Evolutionary conservation across 2,797 vertebrate species (phyloP).

Genomic region (Limosa lapponica): DNA sequence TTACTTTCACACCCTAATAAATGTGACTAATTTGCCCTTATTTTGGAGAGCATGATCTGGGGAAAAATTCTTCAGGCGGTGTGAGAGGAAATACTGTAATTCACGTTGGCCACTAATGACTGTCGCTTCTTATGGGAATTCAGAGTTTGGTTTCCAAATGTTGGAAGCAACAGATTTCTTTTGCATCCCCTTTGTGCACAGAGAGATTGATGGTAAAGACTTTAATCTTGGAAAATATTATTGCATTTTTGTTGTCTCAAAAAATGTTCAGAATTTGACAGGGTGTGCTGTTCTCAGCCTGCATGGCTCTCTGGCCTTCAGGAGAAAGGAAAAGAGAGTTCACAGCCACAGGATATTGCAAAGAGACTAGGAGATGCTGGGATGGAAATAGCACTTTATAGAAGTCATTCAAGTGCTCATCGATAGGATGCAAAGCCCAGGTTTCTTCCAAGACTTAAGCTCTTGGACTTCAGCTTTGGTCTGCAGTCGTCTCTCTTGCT

Average conservation of each 20-base stretch:
- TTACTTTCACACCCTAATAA: background rate
- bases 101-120: background rate
- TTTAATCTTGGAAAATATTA: background rate
- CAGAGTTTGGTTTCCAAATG: background rate
- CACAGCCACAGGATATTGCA: background rate
- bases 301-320: background rate
- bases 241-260: background rate
- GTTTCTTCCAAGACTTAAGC: background rate
- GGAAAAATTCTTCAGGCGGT: background rate
- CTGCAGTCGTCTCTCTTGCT: background rate
- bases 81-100: background rate
- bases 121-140: background rate
- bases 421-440: background rate
- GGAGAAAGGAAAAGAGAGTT: background rate
- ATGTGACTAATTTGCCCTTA: background rate
- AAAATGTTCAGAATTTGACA: background rate
- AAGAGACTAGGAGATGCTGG: background rate
- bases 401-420: background rate
- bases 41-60: background rate
- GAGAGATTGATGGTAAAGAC: background rate
- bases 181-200: background rate
- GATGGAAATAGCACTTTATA: background rate
- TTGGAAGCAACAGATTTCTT: background rate
- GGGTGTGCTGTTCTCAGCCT: background rate
- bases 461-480: background rate